phyloP scores from a whole-genome alignment of 2,113 vertebrate species.

The Puffinus mauretanicus region DNA sequence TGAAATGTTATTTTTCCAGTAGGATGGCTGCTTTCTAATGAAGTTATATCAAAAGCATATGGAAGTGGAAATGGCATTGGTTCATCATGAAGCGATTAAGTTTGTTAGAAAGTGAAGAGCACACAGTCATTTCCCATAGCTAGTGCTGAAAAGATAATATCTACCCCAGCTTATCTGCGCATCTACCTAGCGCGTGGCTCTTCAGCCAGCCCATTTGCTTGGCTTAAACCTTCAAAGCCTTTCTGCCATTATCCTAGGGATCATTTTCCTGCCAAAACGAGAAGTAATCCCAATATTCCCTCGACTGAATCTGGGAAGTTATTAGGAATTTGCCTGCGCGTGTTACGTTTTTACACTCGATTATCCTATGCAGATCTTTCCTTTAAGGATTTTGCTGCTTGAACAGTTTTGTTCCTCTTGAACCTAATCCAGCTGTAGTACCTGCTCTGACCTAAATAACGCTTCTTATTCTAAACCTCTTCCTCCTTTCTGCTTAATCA shows the following conservation, averaged over 20 bases:
- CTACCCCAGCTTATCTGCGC: not conserved
- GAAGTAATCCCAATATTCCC: not conserved
- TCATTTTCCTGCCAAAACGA: not conserved
- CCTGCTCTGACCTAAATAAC: not conserved
- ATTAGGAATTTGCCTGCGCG: not conserved
- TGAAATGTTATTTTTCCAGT: not conserved
- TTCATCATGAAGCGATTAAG: slow-evolving; percentile 16
- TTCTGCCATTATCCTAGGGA: not conserved
- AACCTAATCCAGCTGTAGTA: not conserved
- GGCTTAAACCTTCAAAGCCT: not conserved
- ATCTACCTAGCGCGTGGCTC: not conserved
- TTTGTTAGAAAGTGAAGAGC: not conserved
- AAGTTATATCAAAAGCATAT: slow-evolving; percentile 30
- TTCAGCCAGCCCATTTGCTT: not conserved
- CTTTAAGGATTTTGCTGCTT: not conserved
- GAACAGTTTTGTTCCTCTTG: not conserved
- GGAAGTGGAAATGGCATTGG: slow-evolving; percentile 13
- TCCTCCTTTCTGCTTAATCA: not conserved
- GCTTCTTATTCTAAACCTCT: not conserved
- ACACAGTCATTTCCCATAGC: not conserved
- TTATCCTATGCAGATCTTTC: not conserved
- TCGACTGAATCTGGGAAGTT: not conserved
- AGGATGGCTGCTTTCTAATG: slow-evolving; percentile 26
- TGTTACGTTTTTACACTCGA: not conserved
- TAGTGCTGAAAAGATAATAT: not conserved